These are phyloP conservation scores for Morpho deidamia DNA, from an alignment of 2,888 invertebrate genomes.

Conservation along the genomic window DNA sequence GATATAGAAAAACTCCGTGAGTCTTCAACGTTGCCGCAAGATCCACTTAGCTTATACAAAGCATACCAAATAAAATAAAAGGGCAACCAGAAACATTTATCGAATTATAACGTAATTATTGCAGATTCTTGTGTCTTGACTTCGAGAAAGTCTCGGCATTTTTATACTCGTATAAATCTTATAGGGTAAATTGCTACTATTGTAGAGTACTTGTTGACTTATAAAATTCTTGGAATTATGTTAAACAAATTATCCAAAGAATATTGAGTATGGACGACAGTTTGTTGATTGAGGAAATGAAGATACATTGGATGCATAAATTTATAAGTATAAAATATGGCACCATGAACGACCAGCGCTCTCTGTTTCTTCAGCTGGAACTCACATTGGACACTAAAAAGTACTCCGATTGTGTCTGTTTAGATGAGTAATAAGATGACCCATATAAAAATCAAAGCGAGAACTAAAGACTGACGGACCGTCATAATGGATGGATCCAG, in stretches of 20 bases:
- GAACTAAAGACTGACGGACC: no score
- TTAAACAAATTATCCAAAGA: background rate
- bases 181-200: constrained; percentile 14
- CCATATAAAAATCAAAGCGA: no score
- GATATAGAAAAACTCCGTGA: constrained; percentile 14
- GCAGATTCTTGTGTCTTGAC: constrained; percentile 21
- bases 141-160: constrained; percentile 20
- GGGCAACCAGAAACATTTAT: constrained; percentile 20
- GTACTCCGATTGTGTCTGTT: no score
- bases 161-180: constrained; percentile 6
- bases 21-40: constrained; percentile 10
- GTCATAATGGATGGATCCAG: no score
- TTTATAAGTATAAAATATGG: no score
- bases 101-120: constrained; percentile 24
- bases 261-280: no score
- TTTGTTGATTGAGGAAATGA: no score
- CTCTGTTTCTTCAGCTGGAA: no score
- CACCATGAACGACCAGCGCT: no score
- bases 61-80: constrained; percentile 22
- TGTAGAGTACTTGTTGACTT: constrained; percentile 11
- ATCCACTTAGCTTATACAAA: constrained; percentile 12
- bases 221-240: constrained; percentile 13
- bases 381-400: no score
- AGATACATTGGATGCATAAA: no score
- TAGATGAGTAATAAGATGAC: no score